Evolutionary conservation across 2,113 vertebrate genomes (phyloP), one percentile per base, ranked within the genome.

Genomic region (Eudyptes chrysolophus): DNA sequence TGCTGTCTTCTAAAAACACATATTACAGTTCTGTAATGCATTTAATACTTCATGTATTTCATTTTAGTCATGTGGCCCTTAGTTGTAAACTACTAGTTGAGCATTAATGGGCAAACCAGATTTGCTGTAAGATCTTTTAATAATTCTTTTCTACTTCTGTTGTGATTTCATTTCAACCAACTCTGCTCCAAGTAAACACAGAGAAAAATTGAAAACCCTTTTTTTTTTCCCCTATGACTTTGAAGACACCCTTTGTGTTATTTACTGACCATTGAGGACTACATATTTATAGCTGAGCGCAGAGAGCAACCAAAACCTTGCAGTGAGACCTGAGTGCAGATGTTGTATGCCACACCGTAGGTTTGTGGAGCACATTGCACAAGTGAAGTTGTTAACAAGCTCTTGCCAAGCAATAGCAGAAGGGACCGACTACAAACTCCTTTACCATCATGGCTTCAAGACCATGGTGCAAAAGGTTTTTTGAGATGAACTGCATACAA

Each of bases 291-390:
- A 46, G 51, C 36, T 22, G 51, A 44, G 64, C 19, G 79, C 36
- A 5, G 54, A 32, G 49, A 12, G 29, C 11, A 40, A 38, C 38
- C 68, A 12, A 29, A n/a, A 15, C 20, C 30, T 24, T 2, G 15
- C 15, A 7, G 26, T 4, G 30, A 22, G 21, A 20, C 21, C 26
- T 1, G 2, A 14, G 69, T 11, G 22, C 17, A 2, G 26, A 4
- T 1, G 10, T 5, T 20, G 71, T 2, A 1, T 9, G 18, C 24
- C 16, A 4, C 25, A 8, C n/a, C 1, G 13, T 7, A 5, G n/a
- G 16, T 26, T 17, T 14, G 29, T 13, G 32, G 51, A 65, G 49
- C 32, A 3, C 3, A 0, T 48, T 30, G 68, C 17, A 4, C 40
- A 4, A 12, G 29, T 2, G 13, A 44, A 22, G 66, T 42, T 42